phyloP scores from a whole-genome alignment of 2,113 vertebrate species.

The Lophura nycthemera region DNA sequence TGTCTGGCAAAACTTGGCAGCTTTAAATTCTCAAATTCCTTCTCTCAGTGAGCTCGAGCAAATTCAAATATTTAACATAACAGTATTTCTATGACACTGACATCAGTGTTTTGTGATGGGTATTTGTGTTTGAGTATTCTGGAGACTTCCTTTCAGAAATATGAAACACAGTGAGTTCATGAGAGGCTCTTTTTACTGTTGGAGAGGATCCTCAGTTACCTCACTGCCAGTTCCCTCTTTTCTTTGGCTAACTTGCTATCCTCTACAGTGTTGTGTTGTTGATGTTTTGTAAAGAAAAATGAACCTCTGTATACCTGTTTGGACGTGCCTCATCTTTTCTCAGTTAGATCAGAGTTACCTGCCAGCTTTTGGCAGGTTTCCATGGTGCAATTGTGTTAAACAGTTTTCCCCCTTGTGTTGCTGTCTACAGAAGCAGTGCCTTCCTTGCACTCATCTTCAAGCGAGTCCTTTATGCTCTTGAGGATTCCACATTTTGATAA shows the following conservation, averaged over 20 bases:
- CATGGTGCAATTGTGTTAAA: background rate
- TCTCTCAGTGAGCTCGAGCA: background rate
- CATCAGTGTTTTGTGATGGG: background rate
- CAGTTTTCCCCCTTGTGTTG: background rate
- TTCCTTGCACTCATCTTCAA: background rate
- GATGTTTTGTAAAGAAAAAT: background rate
- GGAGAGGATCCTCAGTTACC: background rate
- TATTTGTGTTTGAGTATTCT: background rate
- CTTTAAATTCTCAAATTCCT: background rate
- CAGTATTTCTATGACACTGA: background rate
- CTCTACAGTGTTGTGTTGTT: background rate
- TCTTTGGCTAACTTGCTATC: background rate
- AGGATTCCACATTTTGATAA: background rate
- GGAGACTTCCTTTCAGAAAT: background rate
- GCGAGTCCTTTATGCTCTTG: background rate
- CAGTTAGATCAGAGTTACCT: conserved; percentile 9
- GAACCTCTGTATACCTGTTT: background rate
- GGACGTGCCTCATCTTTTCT: conserved; percentile 15
- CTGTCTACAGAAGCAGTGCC: background rate
- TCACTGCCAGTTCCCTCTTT: background rate
- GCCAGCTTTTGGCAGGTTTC: conserved; percentile 31
- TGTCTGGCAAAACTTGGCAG: background rate
- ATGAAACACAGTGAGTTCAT: background rate
- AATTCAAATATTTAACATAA: background rate
- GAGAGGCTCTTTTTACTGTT: background rate